A percentile compares a stretch with the other conserved stretches of the same genome.
Evolutionary conservation across 2,888 invertebrate species (phyloP).

Genomic region (Amiota mariae): DNA sequence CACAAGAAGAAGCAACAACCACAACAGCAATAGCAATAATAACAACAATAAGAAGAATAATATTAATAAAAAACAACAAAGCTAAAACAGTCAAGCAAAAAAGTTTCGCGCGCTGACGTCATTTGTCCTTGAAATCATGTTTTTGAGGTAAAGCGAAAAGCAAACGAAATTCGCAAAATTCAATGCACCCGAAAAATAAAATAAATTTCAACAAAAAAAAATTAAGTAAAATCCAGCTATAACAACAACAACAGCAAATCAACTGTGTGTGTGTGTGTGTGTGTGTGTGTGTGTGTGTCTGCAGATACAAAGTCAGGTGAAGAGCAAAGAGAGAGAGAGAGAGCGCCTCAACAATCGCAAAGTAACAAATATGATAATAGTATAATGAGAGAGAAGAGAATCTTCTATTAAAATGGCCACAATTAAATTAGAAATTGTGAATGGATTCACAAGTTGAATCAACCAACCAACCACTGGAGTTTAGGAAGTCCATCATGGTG

Average conservation of each 20-base stretch:
- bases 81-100: conserved; percentile 6
- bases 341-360: background rate
- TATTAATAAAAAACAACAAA: background rate
- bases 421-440: no score
- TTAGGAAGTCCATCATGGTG: no score
- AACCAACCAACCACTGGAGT: no score
- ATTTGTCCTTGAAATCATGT: conserved; percentile 66
- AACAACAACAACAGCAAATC: background rate
- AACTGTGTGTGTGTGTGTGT: background rate
- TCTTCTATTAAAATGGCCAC: background rate
- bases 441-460: no score
- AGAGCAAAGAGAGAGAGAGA: background rate
- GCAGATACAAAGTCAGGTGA: background rate
- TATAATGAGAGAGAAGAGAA: no score
- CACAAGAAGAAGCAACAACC: conserved; percentile 2
- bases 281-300: no score
- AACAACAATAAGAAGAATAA: background rate
- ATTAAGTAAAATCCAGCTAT: background rate
- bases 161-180: conserved; percentile 58
- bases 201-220: background rate
- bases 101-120: conserved; percentile 56
- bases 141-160: conserved; percentile 54
- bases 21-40: conserved; percentile 4
- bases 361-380: background rate
- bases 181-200: conserved; percentile 53